Evolutionary conservation across 1,140 invertebrate species (phyloP).

Genomic region (Anoplophora glabripennis): DNA sequence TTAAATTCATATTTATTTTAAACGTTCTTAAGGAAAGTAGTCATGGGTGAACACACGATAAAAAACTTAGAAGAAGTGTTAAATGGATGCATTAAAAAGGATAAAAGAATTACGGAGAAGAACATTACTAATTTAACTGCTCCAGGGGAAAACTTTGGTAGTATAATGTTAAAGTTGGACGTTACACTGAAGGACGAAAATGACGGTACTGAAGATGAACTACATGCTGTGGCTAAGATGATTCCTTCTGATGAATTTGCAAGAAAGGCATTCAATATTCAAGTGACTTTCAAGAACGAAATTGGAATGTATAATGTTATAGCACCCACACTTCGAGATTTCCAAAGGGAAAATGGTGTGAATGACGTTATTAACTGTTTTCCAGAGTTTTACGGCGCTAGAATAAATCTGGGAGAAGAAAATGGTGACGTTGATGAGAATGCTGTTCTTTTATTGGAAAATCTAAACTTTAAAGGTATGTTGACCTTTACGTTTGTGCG

Average conservation of each 20-base stretch:
- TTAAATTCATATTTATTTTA: neutral
- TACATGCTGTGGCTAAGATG: constrained; percentile 13
- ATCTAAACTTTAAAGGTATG: constrained; percentile 8
- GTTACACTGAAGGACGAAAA: neutral
- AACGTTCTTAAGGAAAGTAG: neutral
- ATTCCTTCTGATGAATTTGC: neutral
- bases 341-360: too few relatives aligned
- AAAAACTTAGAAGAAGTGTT: neutral
- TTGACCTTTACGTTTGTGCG: neutral
- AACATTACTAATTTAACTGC: too few relatives aligned
- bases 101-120: neutral
- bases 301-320: too few relatives aligned
- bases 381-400: constrained; percentile 9
- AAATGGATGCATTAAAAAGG: neutral
- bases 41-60: neutral
- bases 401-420: constrained; percentile 10
- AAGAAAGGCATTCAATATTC: neutral
- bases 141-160: too few relatives aligned
- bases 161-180: too few relatives aligned
- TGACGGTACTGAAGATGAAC: neutral
- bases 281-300: constrained; percentile 14
- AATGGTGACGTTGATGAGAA: constrained; percentile 5
- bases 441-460: constrained; percentile 18
- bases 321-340: too few relatives aligned
- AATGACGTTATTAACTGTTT: constrained; percentile 4